These are phyloP conservation scores for Epizoanthus stellaris DNA, from an alignment of 92 coral and sea anemone species.

Conservation along the genomic window DNA sequence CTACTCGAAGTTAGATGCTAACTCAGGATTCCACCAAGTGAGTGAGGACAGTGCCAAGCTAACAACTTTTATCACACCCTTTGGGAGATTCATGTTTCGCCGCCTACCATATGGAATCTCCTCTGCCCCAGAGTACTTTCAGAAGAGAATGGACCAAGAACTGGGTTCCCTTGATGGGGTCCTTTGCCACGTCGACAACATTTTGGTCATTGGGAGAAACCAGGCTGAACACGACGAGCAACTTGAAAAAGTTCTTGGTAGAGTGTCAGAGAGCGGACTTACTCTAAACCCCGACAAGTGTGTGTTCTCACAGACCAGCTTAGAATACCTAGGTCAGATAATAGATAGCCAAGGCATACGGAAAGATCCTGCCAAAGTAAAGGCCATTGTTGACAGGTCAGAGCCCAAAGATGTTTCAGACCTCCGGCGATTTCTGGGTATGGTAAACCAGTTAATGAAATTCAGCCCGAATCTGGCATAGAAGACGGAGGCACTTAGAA, in stretches of 20 bases:
- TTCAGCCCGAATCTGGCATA: not conserved
- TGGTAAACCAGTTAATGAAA: conserved; percentile 36
- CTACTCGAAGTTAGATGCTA: too few species aligned
- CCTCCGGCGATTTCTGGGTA: conserved; percentile 58
- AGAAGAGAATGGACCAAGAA: conserved; percentile 60
- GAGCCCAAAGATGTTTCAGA: not conserved
- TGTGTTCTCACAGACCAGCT: conserved; percentile 46
- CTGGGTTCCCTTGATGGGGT: conserved; percentile 58
- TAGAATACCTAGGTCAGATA: conserved; percentile 56
- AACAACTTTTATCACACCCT: too few species aligned
- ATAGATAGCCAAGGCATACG: conserved; percentile 49
- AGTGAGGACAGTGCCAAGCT: too few species aligned
- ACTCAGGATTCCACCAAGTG: too few species aligned
- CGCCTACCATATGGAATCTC: conserved; percentile 54
- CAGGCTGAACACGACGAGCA: conserved; percentile 62
- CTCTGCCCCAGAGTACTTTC: conserved; percentile 57
- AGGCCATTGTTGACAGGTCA: conserved; percentile 34
- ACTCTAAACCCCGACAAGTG: conserved; percentile 61
- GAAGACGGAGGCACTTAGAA: not conserved
- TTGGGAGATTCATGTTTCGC: conserved; percentile 53
- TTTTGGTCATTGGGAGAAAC: conserved; percentile 53
- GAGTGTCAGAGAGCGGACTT: conserved; percentile 52
- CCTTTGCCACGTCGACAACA: conserved; percentile 61
- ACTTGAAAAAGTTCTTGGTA: conserved; percentile 32
- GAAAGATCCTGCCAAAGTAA: conserved; percentile 55